A percentile compares a stretch with the other conserved stretches of the same genome.
These are phyloP conservation scores for Holocentrus rufus DNA, from an alignment of 2,797 vertebrate genomes.

Conservation along the genomic window DNA sequence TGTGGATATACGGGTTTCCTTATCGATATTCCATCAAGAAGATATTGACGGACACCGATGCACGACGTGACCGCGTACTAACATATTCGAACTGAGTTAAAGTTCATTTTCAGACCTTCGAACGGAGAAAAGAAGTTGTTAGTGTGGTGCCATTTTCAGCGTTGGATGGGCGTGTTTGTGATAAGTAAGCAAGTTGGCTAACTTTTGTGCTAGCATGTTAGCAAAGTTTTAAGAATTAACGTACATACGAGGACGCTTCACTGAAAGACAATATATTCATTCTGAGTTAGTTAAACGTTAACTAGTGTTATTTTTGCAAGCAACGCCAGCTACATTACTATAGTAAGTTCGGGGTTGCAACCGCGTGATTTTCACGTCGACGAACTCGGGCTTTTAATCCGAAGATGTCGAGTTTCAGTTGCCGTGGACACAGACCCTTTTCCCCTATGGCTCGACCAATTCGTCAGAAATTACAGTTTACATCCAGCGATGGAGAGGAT, in stretches of 20 bases:
- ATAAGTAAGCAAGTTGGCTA: constrained; percentile 34
- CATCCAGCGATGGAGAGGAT: constrained; percentile 88
- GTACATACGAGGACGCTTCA: not conserved
- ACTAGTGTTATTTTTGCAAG: not conserved
- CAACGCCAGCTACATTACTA: not conserved
- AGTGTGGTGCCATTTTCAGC: constrained; percentile 38
- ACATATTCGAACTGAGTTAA: not conserved
- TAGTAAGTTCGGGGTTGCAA: not conserved
- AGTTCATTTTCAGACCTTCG: not conserved
- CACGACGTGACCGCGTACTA: not conserved
- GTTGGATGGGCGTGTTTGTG: constrained; percentile 65
- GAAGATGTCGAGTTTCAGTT: constrained; percentile 72
- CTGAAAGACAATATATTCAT: constrained; percentile 9
- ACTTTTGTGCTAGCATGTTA: constrained; percentile 23
- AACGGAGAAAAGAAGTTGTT: not conserved
- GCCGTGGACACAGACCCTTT: constrained; percentile 65
- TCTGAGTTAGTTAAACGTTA: constrained; percentile 26
- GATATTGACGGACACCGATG: constrained; percentile 4
- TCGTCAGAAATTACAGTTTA: constrained; percentile 89
- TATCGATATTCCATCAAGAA: not conserved
- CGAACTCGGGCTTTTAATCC: constrained; percentile 60
- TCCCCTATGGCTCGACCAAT: constrained; percentile 78
- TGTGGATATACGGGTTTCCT: constrained; percentile 29
- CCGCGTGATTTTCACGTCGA: constrained; percentile 54
- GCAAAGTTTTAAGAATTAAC: constrained; percentile 3